Percentiles rank a stretch among this genome's conserved stretches.
phyloP scores from a whole-genome alignment of 1,140 invertebrate species.

The Ceratitis capitata region DNA sequence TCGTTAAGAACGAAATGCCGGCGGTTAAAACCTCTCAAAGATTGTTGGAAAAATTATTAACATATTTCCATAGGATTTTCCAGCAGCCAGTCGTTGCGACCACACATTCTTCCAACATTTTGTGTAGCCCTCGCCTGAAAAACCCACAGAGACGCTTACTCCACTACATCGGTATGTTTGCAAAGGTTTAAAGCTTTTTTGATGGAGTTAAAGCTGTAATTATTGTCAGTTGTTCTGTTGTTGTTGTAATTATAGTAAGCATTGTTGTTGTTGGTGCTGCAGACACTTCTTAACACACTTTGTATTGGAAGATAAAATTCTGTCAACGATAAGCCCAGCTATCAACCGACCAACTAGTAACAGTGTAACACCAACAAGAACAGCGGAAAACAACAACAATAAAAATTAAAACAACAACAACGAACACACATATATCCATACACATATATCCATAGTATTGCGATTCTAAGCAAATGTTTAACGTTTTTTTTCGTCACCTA shows the following conservation, averaged over 20 bases:
- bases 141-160: not conserved
- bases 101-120: not conserved
- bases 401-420: not conserved
- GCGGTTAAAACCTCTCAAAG: no score
- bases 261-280: not conserved
- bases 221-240: not conserved
- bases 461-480: constrained; percentile 2
- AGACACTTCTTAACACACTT: not conserved
- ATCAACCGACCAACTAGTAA: not conserved
- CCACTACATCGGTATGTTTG: not conserved
- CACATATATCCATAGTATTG: not conserved
- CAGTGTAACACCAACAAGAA: not conserved
- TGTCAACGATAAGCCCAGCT: not conserved
- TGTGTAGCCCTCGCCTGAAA: no score
- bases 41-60: no score
- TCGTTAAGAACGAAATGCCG: no score
- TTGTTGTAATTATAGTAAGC: constrained; percentile 1
- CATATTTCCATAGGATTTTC: no score
- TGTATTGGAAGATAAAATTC: no score
- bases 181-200: not conserved
- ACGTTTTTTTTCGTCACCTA: not conserved
- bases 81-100: not conserved
- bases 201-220: not conserved
- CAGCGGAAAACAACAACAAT: not conserved
- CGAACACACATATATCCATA: not conserved